A percentile compares a stretch with the other conserved stretches of the same genome.
These are phyloP conservation scores for Recurvirostra avosetta DNA, from an alignment of 2,113 vertebrate species.

Conservation along the genomic window DNA sequence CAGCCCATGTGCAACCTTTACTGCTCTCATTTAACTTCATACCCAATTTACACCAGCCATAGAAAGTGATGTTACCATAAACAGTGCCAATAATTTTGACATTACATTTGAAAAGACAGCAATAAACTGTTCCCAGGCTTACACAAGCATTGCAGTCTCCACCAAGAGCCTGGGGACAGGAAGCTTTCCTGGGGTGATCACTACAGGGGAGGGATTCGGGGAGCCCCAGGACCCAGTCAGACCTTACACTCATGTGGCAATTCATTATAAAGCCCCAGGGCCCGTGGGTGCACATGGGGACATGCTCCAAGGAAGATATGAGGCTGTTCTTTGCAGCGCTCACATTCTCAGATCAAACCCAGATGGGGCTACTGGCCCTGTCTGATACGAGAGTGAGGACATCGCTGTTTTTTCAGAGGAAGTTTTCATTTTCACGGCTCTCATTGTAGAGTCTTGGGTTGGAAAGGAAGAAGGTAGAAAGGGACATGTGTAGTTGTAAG, in stretches of 20 bases:
- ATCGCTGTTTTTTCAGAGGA: neutral
- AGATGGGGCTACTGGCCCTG: neutral
- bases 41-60: constrained; percentile 52
- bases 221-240: neutral
- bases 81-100: constrained; percentile 46
- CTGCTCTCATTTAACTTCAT: constrained; percentile 63
- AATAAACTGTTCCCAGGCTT: constrained; percentile 27
- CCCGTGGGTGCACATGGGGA: accelerated
- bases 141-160: neutral
- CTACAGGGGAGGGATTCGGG: neutral
- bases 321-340: neutral
- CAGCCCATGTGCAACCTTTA: constrained; percentile 58
- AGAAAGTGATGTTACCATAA: constrained; percentile 68
- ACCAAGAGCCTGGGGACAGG: neutral
- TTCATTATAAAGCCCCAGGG: neutral
- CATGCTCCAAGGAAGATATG: neutral
- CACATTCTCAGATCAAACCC: neutral
- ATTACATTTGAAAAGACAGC: constrained; percentile 52
- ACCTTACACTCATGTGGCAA: neutral
- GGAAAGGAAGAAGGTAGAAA: neutral
- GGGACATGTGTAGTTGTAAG: neutral
- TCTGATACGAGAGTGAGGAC: accelerated
- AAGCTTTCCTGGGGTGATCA: neutral
- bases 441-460: neutral
- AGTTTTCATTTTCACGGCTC: neutral